phyloP scores from a whole-genome alignment of 2,797 vertebrate species.

The Betta splendens region DNA sequence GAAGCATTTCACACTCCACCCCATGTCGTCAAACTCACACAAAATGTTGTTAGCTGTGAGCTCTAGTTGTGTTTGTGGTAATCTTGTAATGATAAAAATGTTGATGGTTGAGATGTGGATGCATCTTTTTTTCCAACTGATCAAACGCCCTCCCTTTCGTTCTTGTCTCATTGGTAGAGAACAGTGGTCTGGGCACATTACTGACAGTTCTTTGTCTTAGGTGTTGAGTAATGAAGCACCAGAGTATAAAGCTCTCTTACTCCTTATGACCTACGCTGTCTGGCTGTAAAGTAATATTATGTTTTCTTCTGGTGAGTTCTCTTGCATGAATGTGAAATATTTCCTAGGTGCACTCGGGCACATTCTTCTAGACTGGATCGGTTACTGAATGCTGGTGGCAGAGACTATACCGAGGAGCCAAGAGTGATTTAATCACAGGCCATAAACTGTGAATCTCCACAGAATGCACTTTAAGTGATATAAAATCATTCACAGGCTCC shows the following conservation, averaged over 20 bases:
- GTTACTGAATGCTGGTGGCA: slow-evolving; percentile 1
- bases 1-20: not conserved
- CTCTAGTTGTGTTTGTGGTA: slow-evolving; percentile 10
- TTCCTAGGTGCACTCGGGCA: not conserved
- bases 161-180: not conserved
- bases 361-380: not conserved
- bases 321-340: not conserved
- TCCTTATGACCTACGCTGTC: not conserved
- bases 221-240: too few species aligned
- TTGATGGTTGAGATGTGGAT: slow-evolving; percentile 49
- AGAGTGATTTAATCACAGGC: slow-evolving; percentile 21
- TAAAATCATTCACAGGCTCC: too few species aligned
- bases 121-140: slow-evolving; percentile 21
- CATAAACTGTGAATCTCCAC: not conserved
- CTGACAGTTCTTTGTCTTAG: slow-evolving; percentile 15
- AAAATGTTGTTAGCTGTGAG: not conserved
- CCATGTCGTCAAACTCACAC: not conserved
- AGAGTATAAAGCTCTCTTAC: too few species aligned
- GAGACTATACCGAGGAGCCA: slow-evolving; percentile 1
- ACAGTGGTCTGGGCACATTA: not conserved
- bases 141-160: not conserved
- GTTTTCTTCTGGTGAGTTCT: not conserved
- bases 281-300: not conserved
- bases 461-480: not conserved
- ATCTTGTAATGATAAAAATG: slow-evolving; percentile 34